Evolutionary conservation across 2,797 vertebrate genomes (phyloP).

Genomic region (Siniperca undulata): DNA sequence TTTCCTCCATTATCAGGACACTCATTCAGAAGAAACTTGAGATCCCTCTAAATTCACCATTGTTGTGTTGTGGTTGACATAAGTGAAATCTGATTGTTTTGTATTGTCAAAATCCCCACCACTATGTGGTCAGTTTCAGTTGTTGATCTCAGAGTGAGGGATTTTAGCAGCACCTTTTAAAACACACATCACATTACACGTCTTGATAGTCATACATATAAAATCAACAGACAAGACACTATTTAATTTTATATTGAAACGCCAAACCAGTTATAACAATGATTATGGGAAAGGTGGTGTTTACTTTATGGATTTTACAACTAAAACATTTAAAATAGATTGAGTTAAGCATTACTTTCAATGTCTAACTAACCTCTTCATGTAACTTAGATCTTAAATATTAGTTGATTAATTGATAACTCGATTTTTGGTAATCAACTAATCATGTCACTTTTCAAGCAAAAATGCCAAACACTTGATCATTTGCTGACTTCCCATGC

Average conservation of each 20-base stretch:
- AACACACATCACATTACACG: background rate
- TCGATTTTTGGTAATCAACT: background rate
- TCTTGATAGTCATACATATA: background rate
- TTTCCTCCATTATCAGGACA: conserved; percentile 30
- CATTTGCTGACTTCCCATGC: no score
- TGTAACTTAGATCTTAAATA: background rate
- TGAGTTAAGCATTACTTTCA: no score
- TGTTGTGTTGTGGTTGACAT: background rate
- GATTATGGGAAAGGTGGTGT: accelerated
- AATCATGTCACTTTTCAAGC: background rate
- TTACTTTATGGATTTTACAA: background rate
- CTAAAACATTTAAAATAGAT: background rate
- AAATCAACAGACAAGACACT: background rate
- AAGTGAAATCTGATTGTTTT: background rate
- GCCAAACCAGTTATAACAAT: background rate
- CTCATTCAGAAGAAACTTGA: background rate
- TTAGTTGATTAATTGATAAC: background rate
- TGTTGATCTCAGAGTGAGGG: background rate
- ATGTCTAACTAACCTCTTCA: background rate
- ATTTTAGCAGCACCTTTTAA: background rate
- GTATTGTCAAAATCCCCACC: background rate
- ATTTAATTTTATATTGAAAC: background rate
- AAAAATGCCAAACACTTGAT: background rate
- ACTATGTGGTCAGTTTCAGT: background rate
- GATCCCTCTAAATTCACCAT: background rate